Evolutionary conservation across 2,888 invertebrate species (phyloP), one percentile per base, ranked within the genome.

Genomic region (Tachina grossa): DNA sequence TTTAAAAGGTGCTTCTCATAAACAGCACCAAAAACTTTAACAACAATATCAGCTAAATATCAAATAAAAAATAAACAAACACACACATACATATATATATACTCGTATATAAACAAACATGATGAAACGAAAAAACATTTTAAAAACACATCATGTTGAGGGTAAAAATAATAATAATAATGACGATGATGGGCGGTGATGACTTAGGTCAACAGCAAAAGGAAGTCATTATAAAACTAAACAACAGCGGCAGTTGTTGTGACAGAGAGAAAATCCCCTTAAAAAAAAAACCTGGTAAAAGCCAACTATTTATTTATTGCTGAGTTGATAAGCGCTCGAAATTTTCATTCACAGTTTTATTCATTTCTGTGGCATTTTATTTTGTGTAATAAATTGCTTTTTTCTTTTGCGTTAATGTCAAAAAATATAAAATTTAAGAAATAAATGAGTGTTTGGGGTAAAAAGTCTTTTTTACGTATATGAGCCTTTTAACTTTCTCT

Each of bases 171-270:
- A 77, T 65, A 69, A 55, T 43, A 49, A 83, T 65, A 69, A 22
- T 61, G 77, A 59, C 51, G 53, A 66, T 69, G 69, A 51, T 59
- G 63, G 75, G 49, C 49, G 69, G 39, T 65, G 79, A 80, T 84
- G 75, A 75, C 80, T 84, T 75, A 41, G 84, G 80, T 80, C 84
- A 84, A 84, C 84, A 75, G 80, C 69, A 84, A 80, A 79, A 76
- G 84, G 84, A 84, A 84, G 84, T 84, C 75, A 84, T 84, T 84
- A 84, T 79, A 76, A 76, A 84, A 80, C 49, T 71, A 71, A 75
- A 84, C 69, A 79, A 71, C 75, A 65, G 63, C 13, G 68, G 59
- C 59, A 71, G 57, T 59, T 71, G 55, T 19, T 65, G 49, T 55
- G 57, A 72, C 57, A 83, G 66, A 81, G 61, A 45, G 39, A 61